Base-by-base conservation (phyloP, 2,797 vertebrate genomes). In the Rhabdomys pumilio region DNA sequence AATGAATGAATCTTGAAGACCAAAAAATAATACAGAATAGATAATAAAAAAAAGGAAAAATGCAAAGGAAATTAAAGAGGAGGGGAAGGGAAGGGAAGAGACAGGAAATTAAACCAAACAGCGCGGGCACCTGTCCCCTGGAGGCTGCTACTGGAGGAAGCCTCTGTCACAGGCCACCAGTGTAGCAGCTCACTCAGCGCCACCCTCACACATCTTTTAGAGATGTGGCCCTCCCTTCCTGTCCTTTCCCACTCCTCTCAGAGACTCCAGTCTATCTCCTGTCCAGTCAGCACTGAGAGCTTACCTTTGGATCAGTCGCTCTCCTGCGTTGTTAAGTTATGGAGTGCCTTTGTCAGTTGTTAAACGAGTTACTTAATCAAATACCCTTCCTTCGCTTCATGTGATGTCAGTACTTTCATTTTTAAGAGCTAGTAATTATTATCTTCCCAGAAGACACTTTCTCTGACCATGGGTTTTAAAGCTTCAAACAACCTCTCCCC, bases 361-460 rank as follows among this genome's bases (percentile, higher is more conserved):
- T 92, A 93, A 96, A 92, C n/a, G 90, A 87, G 29, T 20, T 50
- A 82, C 69, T 89, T 83, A 76, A 91, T 67, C 77, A 80, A 92
- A 72, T 41, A 38, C n/a, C 14, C 22, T 17, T 34, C 53, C 91
- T 31, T 81, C 92, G 85, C 89, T 96, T 92, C 61, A 65, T 85
- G 67, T 44, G 86, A 97, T 97, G 97, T 96, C 96, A 95, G 84
- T 79, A 91, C 75, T 76, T 76, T 76, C 75, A 90, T 97, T 95
- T 97, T 97, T 97, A 98, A 97, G 94, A 95, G 96, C 94, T 97
- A 95, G 26, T 77, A 96, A 95, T 97, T 97, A 98, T 98, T 98
- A 98, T 96, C 93, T 97, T 97, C 50, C 38, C 59, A 91, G 97
- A 63, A 97, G 98, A 98, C 96, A 95, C 86, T 97, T 97, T 93